Conservation (phyloP, 2,113 vertebrate genomes). For the Uria aalge region DNA sequence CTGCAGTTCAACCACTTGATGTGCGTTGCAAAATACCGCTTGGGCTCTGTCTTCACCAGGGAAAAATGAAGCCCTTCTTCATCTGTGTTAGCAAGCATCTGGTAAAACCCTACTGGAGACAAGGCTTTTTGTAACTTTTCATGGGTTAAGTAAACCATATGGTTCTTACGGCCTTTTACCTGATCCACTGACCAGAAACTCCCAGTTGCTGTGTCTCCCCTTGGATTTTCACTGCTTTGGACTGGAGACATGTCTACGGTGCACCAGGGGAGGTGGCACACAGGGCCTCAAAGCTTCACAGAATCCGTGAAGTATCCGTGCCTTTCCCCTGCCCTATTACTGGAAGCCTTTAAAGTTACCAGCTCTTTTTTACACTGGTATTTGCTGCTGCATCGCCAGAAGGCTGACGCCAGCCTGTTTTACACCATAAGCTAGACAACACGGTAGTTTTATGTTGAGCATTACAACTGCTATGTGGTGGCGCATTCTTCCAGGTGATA, state of each 20-base stretch:
- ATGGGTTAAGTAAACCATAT: not conserved
- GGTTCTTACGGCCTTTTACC: not conserved
- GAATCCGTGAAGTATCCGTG: not conserved
- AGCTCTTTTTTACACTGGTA: not conserved
- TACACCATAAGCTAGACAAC: not conserved
- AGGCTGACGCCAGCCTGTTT: not conserved
- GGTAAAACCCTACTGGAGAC: not conserved
- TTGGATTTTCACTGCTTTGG: not conserved
- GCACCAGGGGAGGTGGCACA: not conserved
- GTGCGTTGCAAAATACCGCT: not conserved
- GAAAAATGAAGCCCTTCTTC: not conserved
- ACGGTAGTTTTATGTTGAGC: not conserved
- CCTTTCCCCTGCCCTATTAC: not conserved
- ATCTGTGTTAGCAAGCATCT: not conserved
- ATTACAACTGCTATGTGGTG: not conserved
- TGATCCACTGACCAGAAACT: not conserved
- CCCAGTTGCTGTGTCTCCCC: not conserved
- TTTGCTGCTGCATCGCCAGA: not conserved
- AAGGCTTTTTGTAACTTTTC: not conserved
- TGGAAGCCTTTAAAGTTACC: not conserved
- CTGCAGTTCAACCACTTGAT: not conserved
- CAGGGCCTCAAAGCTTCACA: not conserved
- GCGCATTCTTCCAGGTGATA: not conserved
- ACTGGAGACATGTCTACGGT: accelerated
- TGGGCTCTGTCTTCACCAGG: not conserved